phyloP scores from a whole-genome alignment of 2,113 vertebrate species.

The Ctenomys sociabilis region DNA sequence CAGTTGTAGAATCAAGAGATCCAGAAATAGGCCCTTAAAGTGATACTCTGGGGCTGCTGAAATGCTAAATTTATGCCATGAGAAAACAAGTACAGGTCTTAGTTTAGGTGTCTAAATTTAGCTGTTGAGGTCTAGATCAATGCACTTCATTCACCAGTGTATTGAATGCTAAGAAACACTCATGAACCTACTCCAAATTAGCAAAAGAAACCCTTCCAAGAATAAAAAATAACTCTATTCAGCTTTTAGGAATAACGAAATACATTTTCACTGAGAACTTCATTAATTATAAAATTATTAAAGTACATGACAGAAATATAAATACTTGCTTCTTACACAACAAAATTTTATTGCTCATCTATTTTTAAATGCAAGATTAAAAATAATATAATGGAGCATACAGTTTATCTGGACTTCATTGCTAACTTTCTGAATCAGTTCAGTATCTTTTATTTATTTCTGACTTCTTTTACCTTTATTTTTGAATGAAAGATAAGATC shows the following conservation, averaged over 20 bases:
- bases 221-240: neutral
- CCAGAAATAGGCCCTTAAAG: neutral
- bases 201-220: neutral
- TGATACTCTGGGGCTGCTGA: neutral
- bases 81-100: neutral
- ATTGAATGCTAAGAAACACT: neutral
- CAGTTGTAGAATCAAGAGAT: neutral
- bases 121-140: neutral
- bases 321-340: too few relatives aligned
- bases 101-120: neutral
- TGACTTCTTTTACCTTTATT: too few relatives aligned
- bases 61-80: neutral
- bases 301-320: neutral
- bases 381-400: too few relatives aligned
- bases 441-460: too few relatives aligned
- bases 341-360: too few relatives aligned
- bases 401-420: too few relatives aligned
- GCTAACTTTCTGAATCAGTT: too few relatives aligned
- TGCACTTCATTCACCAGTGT: accelerated
- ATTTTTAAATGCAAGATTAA: too few relatives aligned
- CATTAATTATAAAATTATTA: neutral
- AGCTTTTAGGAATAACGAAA: neutral
- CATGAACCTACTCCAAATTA: neutral
- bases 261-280: neutral
- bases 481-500: too few relatives aligned